phyloP scores from a whole-genome alignment of 1,140 invertebrate species.

The Venustaconcha ellipsiformis region DNA sequence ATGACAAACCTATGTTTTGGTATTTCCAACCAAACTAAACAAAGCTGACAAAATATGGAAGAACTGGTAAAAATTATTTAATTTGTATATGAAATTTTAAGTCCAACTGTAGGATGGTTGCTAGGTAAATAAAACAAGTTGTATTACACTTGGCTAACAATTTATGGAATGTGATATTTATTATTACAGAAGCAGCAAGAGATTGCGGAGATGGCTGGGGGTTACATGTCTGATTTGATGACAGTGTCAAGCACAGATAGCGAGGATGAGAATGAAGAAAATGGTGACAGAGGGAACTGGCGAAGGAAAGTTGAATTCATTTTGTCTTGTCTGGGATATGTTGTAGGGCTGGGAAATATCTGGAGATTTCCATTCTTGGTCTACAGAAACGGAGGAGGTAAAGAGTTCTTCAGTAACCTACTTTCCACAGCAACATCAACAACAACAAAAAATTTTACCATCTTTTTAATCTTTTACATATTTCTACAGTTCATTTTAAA shows the following conservation, averaged over 20 bases:
- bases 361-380: constrained; percentile 96
- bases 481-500: too few relatives aligned
- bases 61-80: too few relatives aligned
- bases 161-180: constrained; percentile 1
- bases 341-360: constrained; percentile 84
- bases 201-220: constrained; percentile 35
- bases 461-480: too few relatives aligned
- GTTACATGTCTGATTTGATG: constrained; percentile 55
- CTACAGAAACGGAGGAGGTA: constrained; percentile 93
- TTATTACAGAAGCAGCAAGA: constrained; percentile 25
- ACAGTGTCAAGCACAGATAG: constrained; percentile 55
- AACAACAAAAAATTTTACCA: too few relatives aligned
- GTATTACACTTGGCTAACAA: too few relatives aligned
- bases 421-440: neutral
- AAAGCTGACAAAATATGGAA: too few relatives aligned
- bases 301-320: constrained; percentile 69
- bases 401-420: neutral
- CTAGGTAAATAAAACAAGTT: too few relatives aligned
- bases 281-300: constrained; percentile 59
- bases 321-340: constrained; percentile 70
- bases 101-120: too few relatives aligned
- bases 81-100: too few relatives aligned
- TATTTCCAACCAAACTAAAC: too few relatives aligned
- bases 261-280: constrained; percentile 50
- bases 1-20: too few relatives aligned